phyloP scores from a whole-genome alignment of 2,888 invertebrate species.

The Sarcophaga carnaria region DNA sequence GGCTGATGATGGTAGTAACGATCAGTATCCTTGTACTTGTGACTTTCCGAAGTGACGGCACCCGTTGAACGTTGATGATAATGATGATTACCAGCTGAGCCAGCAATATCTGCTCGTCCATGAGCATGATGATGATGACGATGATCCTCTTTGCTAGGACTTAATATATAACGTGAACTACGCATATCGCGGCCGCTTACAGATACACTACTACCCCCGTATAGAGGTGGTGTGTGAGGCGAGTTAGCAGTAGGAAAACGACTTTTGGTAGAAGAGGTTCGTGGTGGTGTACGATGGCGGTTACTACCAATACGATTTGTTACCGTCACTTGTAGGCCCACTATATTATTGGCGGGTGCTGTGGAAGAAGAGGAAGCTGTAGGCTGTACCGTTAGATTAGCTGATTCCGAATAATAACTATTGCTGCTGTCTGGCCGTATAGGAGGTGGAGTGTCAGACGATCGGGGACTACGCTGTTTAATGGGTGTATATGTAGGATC shows the following conservation, averaged over 20 bases:
- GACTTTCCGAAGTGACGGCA: constrained; percentile 71
- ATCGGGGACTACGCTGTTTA: constrained; percentile 79
- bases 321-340: constrained; percentile 77
- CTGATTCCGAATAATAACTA: constrained; percentile 75
- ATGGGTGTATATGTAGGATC: constrained; percentile 75
- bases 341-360: constrained; percentile 65
- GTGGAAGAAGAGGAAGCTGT: constrained; percentile 37
- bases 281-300: constrained; percentile 76
- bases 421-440: constrained; percentile 78
- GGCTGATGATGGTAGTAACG: constrained; percentile 79
- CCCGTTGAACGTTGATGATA: constrained; percentile 76
- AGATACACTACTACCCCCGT: constrained; percentile 68
- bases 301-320: constrained; percentile 74
- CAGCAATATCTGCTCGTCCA: constrained; percentile 72
- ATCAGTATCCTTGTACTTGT: constrained; percentile 77
- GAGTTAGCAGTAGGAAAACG: constrained; percentile 77
- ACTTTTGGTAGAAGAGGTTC: constrained; percentile 71
- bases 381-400: constrained; percentile 47
- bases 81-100: constrained; percentile 72
- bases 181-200: constrained; percentile 72
- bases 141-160: constrained; percentile 75
- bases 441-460: constrained; percentile 80
- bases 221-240: constrained; percentile 80
- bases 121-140: constrained; percentile 73
- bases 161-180: constrained; percentile 74